phyloP scores from a whole-genome alignment of 1,140 invertebrate species.

The Drosophila sturtevanti region DNA sequence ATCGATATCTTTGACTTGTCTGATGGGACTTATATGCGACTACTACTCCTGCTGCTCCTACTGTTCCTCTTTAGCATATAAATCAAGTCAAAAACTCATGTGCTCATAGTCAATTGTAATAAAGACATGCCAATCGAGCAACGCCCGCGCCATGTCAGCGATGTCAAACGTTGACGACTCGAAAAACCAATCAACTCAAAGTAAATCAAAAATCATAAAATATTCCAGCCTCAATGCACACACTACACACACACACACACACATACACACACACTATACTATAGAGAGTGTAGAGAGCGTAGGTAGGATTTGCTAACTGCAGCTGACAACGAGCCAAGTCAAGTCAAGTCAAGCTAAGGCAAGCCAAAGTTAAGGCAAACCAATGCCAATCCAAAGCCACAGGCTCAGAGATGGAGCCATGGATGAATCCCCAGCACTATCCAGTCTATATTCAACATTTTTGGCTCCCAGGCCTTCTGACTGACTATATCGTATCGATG shows the following conservation, averaged over 20 bases:
- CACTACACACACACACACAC: constrained; percentile 28
- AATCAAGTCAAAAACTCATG: constrained; percentile 45
- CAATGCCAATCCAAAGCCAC: background rate
- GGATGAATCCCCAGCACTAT: no score
- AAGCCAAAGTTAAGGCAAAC: background rate
- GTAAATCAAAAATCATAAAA: constrained; percentile 79
- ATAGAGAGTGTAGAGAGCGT: constrained; percentile 22
- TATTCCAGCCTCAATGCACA: constrained; percentile 37
- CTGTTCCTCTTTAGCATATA: constrained; percentile 52
- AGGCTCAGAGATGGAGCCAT: background rate
- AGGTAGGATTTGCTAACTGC: constrained; percentile 64
- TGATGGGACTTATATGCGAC: constrained; percentile 35
- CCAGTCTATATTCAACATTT: background rate
- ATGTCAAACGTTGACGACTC: constrained; percentile 51
- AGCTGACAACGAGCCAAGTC: constrained; percentile 49
- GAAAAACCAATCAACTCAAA: constrained; percentile 77
- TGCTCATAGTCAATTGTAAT: constrained; percentile 58
- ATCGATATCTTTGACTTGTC: constrained; percentile 8
- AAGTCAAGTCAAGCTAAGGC: background rate
- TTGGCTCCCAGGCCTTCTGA: constrained; percentile 13
- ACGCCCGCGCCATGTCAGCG: constrained; percentile 76
- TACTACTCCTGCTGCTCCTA: constrained; percentile 1
- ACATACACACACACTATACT: constrained; percentile 41
- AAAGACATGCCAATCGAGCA: constrained; percentile 78
- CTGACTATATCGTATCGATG: constrained; percentile 52